These are phyloP conservation scores for Gambusia affinis DNA, from an alignment of 2,113 vertebrate genomes.

Conservation along the genomic window DNA sequence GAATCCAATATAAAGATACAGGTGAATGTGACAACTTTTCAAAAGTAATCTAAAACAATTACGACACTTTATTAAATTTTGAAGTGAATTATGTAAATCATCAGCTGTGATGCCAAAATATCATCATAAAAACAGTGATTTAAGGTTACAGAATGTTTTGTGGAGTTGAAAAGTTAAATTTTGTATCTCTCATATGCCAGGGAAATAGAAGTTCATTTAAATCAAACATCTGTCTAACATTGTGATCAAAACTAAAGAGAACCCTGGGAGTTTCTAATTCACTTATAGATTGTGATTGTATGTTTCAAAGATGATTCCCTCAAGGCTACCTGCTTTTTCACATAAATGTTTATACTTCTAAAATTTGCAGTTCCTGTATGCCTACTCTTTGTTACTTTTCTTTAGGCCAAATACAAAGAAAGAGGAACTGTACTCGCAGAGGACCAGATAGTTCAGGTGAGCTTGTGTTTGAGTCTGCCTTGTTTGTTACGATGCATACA, in stretches of 20 bases:
- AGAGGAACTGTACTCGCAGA: constrained; percentile 94
- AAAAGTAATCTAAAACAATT: background rate
- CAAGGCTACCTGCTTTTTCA: background rate
- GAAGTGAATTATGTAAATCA: background rate
- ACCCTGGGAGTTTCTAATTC: background rate
- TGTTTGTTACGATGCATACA: background rate
- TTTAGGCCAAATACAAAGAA: constrained; percentile 95
- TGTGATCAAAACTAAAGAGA: no score
- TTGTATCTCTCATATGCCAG: no score
- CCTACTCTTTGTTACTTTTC: background rate
- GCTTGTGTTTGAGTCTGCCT: constrained; percentile 9
- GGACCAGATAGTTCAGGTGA: constrained; percentile 93
- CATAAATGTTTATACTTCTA: background rate
- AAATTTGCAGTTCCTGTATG: accelerated
- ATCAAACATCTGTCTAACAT: no score
- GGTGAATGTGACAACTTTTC: background rate
- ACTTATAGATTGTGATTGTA: background rate
- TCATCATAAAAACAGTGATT: no score
- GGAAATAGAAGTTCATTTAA: no score
- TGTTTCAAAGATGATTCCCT: background rate
- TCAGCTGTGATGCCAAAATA: no score
- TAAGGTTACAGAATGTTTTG: no score
- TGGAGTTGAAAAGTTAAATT: no score
- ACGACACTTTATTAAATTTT: background rate
- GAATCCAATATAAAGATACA: background rate